Evolutionary conservation across 2,797 vertebrate species (phyloP), one percentile per base, ranked within the genome.

Genomic region (Eospalax fontanierii): DNA sequence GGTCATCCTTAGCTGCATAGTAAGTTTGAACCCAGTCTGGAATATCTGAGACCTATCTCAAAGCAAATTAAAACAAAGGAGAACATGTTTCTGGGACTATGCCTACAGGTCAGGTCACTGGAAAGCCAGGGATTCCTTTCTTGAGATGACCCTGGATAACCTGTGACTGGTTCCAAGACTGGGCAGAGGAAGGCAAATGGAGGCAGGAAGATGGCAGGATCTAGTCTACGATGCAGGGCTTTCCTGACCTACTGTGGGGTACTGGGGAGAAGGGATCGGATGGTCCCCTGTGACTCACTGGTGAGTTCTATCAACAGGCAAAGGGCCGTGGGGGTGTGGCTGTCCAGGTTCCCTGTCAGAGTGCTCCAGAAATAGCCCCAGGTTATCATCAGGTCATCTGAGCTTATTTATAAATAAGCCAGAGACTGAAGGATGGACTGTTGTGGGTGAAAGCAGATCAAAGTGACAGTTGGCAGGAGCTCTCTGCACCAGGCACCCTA

Each of bases 381-480:
- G 88, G 70, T 82, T 85, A 88, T 86, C 4, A 0, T 19, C 54
- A 59, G 78, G 59, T 35, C 73, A 83, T 86, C 93, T 46, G 86
- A 71, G 28, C 59, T 66, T 54, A 68, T 74, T 63, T 81, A 90
- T 84, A 87, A 97, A 82, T 92, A 95, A 74, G 15, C 18, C 93
- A 46, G 66, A 74, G 66, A 14, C 90, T 12, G 78, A 22, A 50
- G 40, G 54, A 9, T 33, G 43, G 84, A 3, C 33, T 57, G 22
- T 30, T 14, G 43, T 19, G n/a, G 38, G 30, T 30, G 46, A 46
- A 30, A 0, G 0, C 30, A 22, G 63, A 35, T 30, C 61, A 71
- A 22, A 68, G 33, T 33, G 5, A n/a, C 30, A n/a, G 50, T 1
- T 7, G 3, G 22, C 70, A 63, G 75, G 75, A 15, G 30, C 9